Conservation (phyloP, 2,113 vertebrate species). For the Xerus inauris region DNA sequence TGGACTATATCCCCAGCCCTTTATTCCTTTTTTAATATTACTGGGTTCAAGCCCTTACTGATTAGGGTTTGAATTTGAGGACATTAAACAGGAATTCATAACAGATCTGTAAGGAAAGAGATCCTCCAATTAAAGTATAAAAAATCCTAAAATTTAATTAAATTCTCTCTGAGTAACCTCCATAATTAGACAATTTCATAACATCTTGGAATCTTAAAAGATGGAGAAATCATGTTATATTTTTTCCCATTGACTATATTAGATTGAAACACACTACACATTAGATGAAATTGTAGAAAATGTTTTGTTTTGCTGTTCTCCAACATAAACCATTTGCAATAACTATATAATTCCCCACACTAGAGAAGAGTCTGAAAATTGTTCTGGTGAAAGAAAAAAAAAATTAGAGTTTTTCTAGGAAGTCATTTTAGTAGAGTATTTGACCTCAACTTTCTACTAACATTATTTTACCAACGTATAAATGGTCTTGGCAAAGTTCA, state of each 20-base stretch:
- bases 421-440: slow-evolving; percentile 42
- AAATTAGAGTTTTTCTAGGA: background rate
- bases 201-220: background rate
- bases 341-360: background rate
- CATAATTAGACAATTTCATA: background rate
- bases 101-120: background rate
- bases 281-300: background rate
- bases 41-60: background rate
- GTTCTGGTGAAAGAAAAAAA: background rate
- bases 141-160: background rate
- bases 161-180: background rate
- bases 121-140: background rate
- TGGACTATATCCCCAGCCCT: background rate
- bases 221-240: background rate
- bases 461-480: background rate
- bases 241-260: background rate
- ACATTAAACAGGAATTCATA: background rate
- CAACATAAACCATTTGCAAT: background rate
- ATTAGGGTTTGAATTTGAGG: background rate
- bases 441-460: slow-evolving; percentile 2
- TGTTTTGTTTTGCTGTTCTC: background rate
- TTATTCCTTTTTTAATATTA: background rate
- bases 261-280: background rate
- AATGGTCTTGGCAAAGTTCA: background rate
- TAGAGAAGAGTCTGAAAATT: slow-evolving; percentile 14